These are phyloP conservation scores for Chrysolina americana DNA, from an alignment of 2,888 invertebrate species.

Conservation along the genomic window DNA sequence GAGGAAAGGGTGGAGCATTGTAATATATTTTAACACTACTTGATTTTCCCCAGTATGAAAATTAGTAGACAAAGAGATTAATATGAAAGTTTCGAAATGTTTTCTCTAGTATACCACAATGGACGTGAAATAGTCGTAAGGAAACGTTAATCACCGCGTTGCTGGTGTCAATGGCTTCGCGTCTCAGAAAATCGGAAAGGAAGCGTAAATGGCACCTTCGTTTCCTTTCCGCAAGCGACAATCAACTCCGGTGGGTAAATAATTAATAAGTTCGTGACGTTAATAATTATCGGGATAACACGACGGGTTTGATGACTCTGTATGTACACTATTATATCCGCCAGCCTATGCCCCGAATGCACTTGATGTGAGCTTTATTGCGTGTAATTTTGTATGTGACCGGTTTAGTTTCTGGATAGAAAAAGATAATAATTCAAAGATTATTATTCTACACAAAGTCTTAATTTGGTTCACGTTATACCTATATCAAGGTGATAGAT, in stretches of 20 bases:
- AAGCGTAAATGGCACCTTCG: slow-evolving; percentile 28
- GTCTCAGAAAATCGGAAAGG: slow-evolving; percentile 33
- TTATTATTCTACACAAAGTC: too few relatives aligned
- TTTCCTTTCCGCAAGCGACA: slow-evolving; percentile 6
- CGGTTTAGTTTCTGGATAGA: not conserved
- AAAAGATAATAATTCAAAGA: not conserved
- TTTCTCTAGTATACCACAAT: too few relatives aligned
- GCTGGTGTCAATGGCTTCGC: slow-evolving; percentile 29
- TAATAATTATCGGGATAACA: slow-evolving; percentile 33
- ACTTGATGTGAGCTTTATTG: not conserved
- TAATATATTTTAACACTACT: too few relatives aligned
- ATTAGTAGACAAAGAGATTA: too few relatives aligned
- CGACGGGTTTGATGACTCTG: slow-evolving; percentile 34
- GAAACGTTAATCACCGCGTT: too few relatives aligned
- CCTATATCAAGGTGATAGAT: too few relatives aligned
- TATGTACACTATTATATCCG: not conserved
- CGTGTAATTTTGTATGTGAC: not conserved
- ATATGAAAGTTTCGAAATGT: too few relatives aligned
- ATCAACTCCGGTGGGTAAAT: slow-evolving; percentile 23
- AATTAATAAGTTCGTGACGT: slow-evolving; percentile 35
- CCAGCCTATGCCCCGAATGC: not conserved
- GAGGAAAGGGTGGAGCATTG: too few relatives aligned
- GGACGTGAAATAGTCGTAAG: too few relatives aligned
- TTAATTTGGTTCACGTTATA: too few relatives aligned
- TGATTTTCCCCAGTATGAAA: too few relatives aligned